Evolutionary conservation across 1,140 invertebrate species (phyloP).

Genomic region (Panagrolaimus sp.): DNA sequence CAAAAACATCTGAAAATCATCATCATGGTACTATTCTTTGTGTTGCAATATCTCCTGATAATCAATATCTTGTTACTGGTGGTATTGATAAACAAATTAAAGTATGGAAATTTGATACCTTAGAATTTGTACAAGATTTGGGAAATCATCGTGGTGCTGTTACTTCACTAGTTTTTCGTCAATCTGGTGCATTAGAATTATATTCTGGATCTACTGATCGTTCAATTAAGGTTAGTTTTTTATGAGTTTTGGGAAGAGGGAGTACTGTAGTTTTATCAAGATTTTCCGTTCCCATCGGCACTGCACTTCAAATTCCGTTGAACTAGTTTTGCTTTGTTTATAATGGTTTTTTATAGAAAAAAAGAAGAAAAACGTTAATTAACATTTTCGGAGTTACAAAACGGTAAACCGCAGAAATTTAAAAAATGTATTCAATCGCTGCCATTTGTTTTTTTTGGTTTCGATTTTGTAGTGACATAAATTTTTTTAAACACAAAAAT

Average conservation of each 20-base stretch:
- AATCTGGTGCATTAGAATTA: constrained; percentile 22
- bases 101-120: constrained; percentile 30
- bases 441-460: not conserved
- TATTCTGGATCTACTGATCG: constrained; percentile 39
- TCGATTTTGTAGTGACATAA: not conserved
- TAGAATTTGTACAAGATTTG: constrained; percentile 29
- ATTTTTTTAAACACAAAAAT: too few species aligned
- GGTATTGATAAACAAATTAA: constrained; percentile 27
- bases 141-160: constrained; percentile 28
- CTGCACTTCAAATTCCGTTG: too few species aligned
- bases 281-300: too few species aligned
- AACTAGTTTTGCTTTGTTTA: too few species aligned
- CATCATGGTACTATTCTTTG: constrained; percentile 21
- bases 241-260: too few species aligned
- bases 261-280: too few species aligned
- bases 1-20: constrained; percentile 17
- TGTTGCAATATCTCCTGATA: constrained; percentile 38
- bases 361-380: too few species aligned
- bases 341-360: too few species aligned
- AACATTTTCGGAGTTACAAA: too few species aligned
- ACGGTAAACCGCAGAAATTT: too few species aligned
- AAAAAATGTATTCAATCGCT: not conserved
- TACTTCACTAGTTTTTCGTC: constrained; percentile 32
- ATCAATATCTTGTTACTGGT: constrained; percentile 32
- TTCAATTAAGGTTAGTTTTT: constrained; percentile 28